Base-by-base conservation (phyloP, 1,140 invertebrate species). In the Drosophila guanche region DNA sequence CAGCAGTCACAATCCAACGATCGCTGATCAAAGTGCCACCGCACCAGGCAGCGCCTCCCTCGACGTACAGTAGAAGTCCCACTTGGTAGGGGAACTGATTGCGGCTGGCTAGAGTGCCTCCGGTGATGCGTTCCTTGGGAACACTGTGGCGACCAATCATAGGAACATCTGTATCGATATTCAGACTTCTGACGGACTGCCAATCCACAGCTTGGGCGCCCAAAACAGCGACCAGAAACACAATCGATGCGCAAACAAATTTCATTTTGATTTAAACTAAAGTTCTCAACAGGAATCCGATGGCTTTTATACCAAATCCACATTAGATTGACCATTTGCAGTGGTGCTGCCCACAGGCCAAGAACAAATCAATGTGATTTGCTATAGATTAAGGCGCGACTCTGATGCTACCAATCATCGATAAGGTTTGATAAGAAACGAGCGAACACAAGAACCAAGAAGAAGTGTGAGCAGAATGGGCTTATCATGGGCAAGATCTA, bases 1-100 rank as follows among this genome's bases (percentile, higher is more conserved):
- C 94, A 4, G 94, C 94, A 4, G 93, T 93, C n/a, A 95, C 56
- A 8, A 94, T 85, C 92, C 92, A 94, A 20, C 92, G 66, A 22
- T 90, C 60, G 53, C 91, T 91, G 43, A 95, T 92, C 52, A 95
- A 62, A 45, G 93, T 93, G 10, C 93, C 94, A 2, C 94, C 94
- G 76, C 94, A 95, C 62, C 89, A 91, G 56, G 58, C 77, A 5
- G 91, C 80, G 1, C 67, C 66, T 1, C 91, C 92, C 0, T 14
- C 0, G 0, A 78, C 5, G 59, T 79, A 89, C 12, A 92, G 80
- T 65, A 93, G 50, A 0, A 12, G 81, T 2, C 91, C 90, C n/a
- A 89, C 92, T 74, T 93, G 92, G 66, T 92, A 92, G 12, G 93
- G 93, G 63, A 93, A 92, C 81, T 93, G 92, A 2, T 92, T 92